These are phyloP conservation scores for Agrilus mali DNA, from an alignment of 2,888 invertebrate genomes.

Conservation along the genomic window DNA sequence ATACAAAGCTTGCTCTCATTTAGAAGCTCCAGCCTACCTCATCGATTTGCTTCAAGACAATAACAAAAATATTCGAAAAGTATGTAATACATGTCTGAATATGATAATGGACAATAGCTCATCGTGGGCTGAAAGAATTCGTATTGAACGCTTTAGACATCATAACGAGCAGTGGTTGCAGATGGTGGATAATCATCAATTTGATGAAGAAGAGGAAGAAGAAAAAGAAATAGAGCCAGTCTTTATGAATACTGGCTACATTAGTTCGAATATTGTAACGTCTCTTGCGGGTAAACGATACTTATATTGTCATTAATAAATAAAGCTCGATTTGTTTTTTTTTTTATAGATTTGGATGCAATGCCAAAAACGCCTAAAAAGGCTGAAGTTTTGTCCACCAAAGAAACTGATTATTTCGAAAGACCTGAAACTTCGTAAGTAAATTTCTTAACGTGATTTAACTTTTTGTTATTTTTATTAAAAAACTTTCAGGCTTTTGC, in stretches of 20 bases:
- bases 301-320: not conserved
- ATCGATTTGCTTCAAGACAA: slow-evolving; percentile 97
- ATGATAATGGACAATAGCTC: slow-evolving; percentile 85
- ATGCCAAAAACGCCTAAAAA: slow-evolving; percentile 22
- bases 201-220: slow-evolving; percentile 32
- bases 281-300: slow-evolving; percentile 23
- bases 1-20: not conserved
- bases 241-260: slow-evolving; percentile 58
- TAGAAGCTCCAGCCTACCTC: slow-evolving; percentile 75
- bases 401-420: slow-evolving; percentile 28
- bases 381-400: slow-evolving; percentile 24
- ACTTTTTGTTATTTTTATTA: not conserved
- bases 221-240: slow-evolving; percentile 58
- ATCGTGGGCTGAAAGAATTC: slow-evolving; percentile 89
- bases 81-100: slow-evolving; percentile 91
- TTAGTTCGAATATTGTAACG: slow-evolving; percentile 32
- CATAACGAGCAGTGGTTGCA: slow-evolving; percentile 98
- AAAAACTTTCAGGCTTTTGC: slow-evolving; percentile 21
- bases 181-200: slow-evolving; percentile 71
- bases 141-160: slow-evolving; percentile 90
- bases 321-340: slow-evolving; percentile 1
- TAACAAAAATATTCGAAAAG: slow-evolving; percentile 82
- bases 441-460: not conserved
- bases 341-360: slow-evolving; percentile 20
- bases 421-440: slow-evolving; percentile 20